These are phyloP conservation scores for Arbacia lixula DNA, from an alignment of 53 echinoderm and acorn worm species.

Conservation along the genomic window DNA sequence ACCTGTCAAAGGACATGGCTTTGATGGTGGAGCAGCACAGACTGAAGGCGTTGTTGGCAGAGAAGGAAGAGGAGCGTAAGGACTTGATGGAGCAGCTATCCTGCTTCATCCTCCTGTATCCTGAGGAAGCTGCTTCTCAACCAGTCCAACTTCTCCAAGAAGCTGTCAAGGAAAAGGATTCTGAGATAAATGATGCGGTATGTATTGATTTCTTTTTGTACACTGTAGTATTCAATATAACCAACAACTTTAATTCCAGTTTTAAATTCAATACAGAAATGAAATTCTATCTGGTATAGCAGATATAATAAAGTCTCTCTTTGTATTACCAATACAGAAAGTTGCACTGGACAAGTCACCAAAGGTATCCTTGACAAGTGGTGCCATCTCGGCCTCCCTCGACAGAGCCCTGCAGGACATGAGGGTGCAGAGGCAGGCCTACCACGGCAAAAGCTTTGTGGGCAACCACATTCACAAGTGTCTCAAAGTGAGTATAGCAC, in stretches of 20 bases:
- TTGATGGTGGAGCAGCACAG: neutral
- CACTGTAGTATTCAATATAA: neutral
- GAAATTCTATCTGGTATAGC: neutral
- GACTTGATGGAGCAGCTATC: conserved; percentile 29
- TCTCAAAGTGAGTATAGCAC: conserved; percentile 11
- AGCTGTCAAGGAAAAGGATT: conserved; percentile 14
- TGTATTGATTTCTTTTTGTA: conserved; percentile 1
- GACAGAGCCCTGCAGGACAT: conserved; percentile 7
- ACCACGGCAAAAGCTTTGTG: neutral
- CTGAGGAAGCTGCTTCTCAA: conserved; percentile 2
- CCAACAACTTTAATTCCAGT: neutral
- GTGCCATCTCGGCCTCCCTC: neutral
- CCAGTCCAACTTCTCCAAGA: conserved; percentile 31
- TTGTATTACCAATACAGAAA: neutral
- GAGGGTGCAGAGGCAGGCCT: conserved; percentile 5
- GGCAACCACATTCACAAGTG: conserved; percentile 22
- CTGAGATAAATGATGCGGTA: conserved; percentile 6
- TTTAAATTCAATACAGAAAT: neutral
- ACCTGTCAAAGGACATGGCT: neutral
- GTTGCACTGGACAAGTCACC: neutral
- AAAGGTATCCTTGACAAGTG: neutral
- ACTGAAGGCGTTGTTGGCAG: neutral
- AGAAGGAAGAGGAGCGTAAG: neutral
- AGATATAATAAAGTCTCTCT: neutral
- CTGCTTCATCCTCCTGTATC: conserved; percentile 20